Conservation (phyloP, 2,888 invertebrate genomes). For the Andrena minutula region DNA sequence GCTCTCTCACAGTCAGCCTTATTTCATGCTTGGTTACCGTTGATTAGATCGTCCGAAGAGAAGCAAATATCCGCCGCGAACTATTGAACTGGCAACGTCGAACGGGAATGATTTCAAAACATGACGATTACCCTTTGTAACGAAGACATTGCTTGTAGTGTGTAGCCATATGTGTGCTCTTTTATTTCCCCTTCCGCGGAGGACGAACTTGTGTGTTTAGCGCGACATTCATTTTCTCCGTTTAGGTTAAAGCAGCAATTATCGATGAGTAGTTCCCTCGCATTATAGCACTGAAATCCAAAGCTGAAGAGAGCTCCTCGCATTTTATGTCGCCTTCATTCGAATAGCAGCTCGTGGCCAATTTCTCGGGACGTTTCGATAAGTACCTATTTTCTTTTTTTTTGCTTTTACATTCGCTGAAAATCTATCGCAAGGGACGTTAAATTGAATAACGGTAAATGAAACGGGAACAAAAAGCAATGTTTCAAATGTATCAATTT, state of each 20-base stretch:
- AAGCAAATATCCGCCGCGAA: conserved; percentile 12
- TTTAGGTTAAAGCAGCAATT: neutral
- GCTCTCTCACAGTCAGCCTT: conserved; percentile 28
- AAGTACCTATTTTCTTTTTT: too few species aligned
- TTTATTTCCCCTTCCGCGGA: conserved; percentile 2
- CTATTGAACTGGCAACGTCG: neutral
- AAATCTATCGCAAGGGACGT: neutral
- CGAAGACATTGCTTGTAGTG: conserved; percentile 35
- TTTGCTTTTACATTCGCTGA: too few species aligned
- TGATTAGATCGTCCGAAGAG: conserved; percentile 17
- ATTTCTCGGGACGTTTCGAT: too few species aligned
- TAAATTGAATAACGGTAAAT: neutral
- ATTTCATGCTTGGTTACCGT: conserved; percentile 43
- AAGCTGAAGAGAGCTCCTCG: too few species aligned
- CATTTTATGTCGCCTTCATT: too few species aligned
- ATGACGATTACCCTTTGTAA: conserved; percentile 8
- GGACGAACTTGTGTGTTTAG: neutral
- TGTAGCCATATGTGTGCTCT: conserved; percentile 8
- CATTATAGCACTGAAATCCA: too few species aligned
- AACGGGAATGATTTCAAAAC: neutral
- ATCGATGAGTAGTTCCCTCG: neutral
- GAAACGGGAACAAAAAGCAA: neutral
- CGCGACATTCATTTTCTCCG: too few species aligned
- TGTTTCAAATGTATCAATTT: neutral
- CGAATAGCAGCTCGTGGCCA: too few species aligned